These are phyloP conservation scores for Ormyrus labotus DNA, from an alignment of 2,888 invertebrate genomes.

Conservation along the genomic window DNA sequence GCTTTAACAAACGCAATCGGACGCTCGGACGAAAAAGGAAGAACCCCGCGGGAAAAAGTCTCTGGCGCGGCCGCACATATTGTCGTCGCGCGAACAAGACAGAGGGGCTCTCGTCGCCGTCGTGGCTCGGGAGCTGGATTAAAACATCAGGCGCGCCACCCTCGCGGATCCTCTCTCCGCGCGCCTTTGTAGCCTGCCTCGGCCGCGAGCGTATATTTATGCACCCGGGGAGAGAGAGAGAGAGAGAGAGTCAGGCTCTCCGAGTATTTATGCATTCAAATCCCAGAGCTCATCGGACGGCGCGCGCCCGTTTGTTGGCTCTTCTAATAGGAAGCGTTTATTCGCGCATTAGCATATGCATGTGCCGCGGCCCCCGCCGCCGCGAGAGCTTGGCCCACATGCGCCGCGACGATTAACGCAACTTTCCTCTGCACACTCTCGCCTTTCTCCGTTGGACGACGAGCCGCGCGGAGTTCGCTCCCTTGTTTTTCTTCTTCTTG, in stretches of 20 bases:
- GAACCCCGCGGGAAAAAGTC: too few relatives aligned
- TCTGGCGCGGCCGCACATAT: too few relatives aligned
- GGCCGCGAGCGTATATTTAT: conserved; percentile 33
- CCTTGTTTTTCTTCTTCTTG: not conserved
- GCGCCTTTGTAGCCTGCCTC: too few relatives aligned
- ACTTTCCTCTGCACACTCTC: not conserved
- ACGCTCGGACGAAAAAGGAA: too few relatives aligned
- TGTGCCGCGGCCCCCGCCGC: conserved; percentile 22
- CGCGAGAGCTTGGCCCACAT: conserved; percentile 29
- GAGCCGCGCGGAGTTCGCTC: not conserved
- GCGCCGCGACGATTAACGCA: conserved; percentile 36
- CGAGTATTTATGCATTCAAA: conserved; percentile 74
- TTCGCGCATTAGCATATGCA: conserved; percentile 73
- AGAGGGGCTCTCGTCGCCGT: too few relatives aligned
- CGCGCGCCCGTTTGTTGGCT: conserved; percentile 68
- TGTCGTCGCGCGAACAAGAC: too few relatives aligned
- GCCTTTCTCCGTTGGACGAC: conserved; percentile 3
- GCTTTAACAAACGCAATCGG: too few relatives aligned
- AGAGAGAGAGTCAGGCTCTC: not conserved
- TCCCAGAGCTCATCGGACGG: conserved; percentile 70
- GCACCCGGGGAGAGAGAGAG: not conserved
- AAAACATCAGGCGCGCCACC: too few relatives aligned
- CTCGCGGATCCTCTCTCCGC: too few relatives aligned
- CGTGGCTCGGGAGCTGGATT: too few relatives aligned
- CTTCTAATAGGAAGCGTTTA: conserved; percentile 72